Evolutionary conservation across 2,113 vertebrate species (phyloP), one percentile per base, ranked within the genome.

Genomic region (Camelus dromedarius): DNA sequence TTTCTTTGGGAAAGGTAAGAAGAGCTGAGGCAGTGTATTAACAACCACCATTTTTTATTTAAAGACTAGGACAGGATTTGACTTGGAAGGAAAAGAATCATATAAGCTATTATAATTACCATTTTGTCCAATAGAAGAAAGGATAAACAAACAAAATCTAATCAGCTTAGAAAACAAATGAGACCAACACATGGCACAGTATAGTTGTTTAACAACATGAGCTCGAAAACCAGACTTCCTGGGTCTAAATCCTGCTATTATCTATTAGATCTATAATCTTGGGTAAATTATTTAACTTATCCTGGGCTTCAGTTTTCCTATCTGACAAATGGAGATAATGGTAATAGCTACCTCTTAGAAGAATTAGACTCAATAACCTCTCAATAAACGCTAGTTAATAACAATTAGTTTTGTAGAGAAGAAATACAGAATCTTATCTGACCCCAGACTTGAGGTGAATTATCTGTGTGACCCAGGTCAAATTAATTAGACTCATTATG

Each of bases 401-500:
- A 93, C 66, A 73, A 38, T 90, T 13, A 70, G 9, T 76, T 92
- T 85, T 76, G 7, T 50, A 64, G 13, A 66, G 60, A 80, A 86
- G 56, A 96, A 83, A 54, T 48, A 80, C 2, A 48, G 19, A 77
- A 58, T 86, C 18, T 48, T 48, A 92, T 70, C 77, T 35, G 32
- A 69, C 3, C 2, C 14, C 10, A 81, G n/a, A 75, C 3, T 48
- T 89, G 18, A 64, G 60, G 73, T 95, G 42, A 76, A 70, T 77
- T 87, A 60, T 60, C 26, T 79, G 19, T 94, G 5, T 93, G 32
- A n/a, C 24, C 52, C 35, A 58, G 22, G 12, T 56, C n/a, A 96
- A 91, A 93, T 88, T 69, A 77, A 77, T 69, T 95, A 90, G 79
- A 75, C 15, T 73, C 19, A 87, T 66, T 70, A 58, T 88, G 19